A percentile compares a stretch with the other conserved stretches of the same genome.
Conservation (phyloP, 1,140 invertebrate genomes). For the Eriocheir sinensis region DNA sequence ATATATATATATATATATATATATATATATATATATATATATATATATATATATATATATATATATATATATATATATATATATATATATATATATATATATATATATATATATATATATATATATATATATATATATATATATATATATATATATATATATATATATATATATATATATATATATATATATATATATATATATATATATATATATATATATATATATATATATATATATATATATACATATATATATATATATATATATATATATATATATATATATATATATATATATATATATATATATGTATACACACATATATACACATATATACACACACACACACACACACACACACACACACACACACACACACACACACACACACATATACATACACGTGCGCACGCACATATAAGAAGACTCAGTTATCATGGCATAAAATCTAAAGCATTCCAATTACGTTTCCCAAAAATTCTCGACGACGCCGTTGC, state of each 20-base stretch:
- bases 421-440: neutral
- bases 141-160: constrained; percentile 24
- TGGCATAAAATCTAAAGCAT: neutral
- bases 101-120: too few species aligned
- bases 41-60: too few species aligned
- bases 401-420: constrained; percentile 20
- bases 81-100: too few species aligned
- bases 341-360: neutral
- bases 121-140: constrained; percentile 34
- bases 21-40: too few species aligned
- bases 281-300: constrained; percentile 11
- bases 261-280: constrained; percentile 51
- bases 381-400: constrained; percentile 52
- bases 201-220: constrained; percentile 35
- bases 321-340: constrained; percentile 17
- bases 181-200: constrained; percentile 4
- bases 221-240: constrained; percentile 45
- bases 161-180: constrained; percentile 36
- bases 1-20: too few species aligned
- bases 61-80: too few species aligned
- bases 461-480: neutral
- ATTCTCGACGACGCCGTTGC: neutral
- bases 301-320: constrained; percentile 14
- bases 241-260: constrained; percentile 52
- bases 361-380: constrained; percentile 52